Evolutionary conservation across 2,797 vertebrate genomes (phyloP), one percentile per base, ranked within the genome.

Genomic region (Sebastes goodei): DNA sequence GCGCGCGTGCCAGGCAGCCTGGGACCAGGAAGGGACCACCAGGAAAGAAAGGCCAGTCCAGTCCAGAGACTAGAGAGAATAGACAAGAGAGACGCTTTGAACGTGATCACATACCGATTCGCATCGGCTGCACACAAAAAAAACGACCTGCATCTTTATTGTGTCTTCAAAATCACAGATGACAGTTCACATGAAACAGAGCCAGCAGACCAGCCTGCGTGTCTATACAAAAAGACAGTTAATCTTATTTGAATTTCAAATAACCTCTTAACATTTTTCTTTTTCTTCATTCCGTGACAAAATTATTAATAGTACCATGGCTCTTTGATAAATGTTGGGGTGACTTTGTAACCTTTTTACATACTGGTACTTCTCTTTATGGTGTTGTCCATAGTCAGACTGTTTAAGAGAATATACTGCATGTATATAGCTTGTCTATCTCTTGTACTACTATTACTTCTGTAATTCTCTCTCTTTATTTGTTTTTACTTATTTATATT

Each of bases 11-110:
- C 79, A 83, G 32, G 10, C 33, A 35, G 33, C 7, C 32, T 32
- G 71, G 57, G 71, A 72, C 68, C 68, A 46, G 25, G 69, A 66
- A 17, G 65, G 68, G 92, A 92, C 93, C 90, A 92, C 91, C 93
- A 21, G 82, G 81, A 88, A 75, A 74, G 84, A 65, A 78, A 73
- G 80, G 79, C 35, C 12, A 38, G 35, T 38, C 76, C 65, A 80
- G 75, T 66, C 64, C 82, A 66, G 75, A 75, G 71, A 62, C 25
- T 14, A 78, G 65, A 78, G 65, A 82, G 64, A 86, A 64, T 21
- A 73, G 72, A 77, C 74, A 84, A 63, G 65, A 76, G 64, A 55
- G 64, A 38, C 11, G 38, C 87, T 88, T 85, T 90, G 82, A 87
- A 91, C 57, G 82, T 80, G 74, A 33, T 65, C 78, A 62, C 70